phyloP scores from a whole-genome alignment of 2,797 vertebrate genomes.

The Girardinus metallicus region DNA sequence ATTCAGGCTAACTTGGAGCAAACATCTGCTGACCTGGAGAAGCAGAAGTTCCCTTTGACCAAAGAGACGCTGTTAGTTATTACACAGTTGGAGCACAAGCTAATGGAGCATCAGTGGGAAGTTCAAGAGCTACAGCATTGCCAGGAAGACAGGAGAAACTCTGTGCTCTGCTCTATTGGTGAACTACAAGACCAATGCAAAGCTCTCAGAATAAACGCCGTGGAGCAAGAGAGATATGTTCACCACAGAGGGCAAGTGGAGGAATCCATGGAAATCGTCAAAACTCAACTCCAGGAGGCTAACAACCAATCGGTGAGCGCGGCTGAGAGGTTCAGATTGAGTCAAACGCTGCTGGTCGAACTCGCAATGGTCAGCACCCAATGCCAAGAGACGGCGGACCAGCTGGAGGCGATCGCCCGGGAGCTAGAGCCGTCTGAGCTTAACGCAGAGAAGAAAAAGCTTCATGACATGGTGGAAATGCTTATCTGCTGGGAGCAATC shows the following conservation, averaged over 20 bases:
- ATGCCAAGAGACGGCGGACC: slow-evolving; percentile 74
- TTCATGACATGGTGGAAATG: slow-evolving; percentile 54
- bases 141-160: slow-evolving; percentile 61
- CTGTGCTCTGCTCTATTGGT: slow-evolving; percentile 64
- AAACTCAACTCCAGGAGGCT: slow-evolving; percentile 66
- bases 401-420: slow-evolving; percentile 72
- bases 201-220: slow-evolving; percentile 58
- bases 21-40: slow-evolving; percentile 60
- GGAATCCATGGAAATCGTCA: slow-evolving; percentile 67
- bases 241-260: slow-evolving; percentile 76
- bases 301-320: slow-evolving; percentile 44
- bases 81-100: slow-evolving; percentile 52
- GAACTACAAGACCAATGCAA: slow-evolving; percentile 79
- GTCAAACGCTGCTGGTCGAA: slow-evolving; percentile 73
- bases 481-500: slow-evolving; percentile 71
- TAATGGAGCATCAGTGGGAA: slow-evolving; percentile 79
- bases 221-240: slow-evolving; percentile 79
- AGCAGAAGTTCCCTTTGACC: slow-evolving; percentile 71
- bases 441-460: slow-evolving; percentile 66
- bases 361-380: slow-evolving; percentile 74
- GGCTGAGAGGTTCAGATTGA: slow-evolving; percentile 63
- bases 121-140: slow-evolving; percentile 73
- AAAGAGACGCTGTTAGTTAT: slow-evolving; percentile 53
- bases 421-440: slow-evolving; percentile 72
- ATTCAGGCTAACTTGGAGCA: slow-evolving; percentile 70